A percentile compares a stretch with the other conserved stretches of the same genome.
These are phyloP conservation scores for Mirza zaza DNA, from an alignment of 2,113 vertebrate genomes.

Conservation along the genomic window DNA sequence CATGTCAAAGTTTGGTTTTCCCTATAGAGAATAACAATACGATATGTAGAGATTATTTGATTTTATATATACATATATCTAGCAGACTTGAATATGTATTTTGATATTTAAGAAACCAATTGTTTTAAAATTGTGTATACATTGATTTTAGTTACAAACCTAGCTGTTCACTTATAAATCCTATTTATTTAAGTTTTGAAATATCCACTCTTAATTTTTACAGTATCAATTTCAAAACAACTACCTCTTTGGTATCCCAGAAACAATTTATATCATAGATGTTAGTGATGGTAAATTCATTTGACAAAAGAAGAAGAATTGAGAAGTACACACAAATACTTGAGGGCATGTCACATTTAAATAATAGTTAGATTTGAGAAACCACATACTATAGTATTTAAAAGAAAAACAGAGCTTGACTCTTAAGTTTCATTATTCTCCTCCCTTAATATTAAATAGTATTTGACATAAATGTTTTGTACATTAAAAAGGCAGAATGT, in stretches of 20 bases:
- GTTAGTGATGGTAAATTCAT: background rate
- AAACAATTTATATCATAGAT: background rate
- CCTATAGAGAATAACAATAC: background rate
- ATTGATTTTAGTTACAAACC: background rate
- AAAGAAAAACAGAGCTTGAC: background rate
- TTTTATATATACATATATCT: background rate
- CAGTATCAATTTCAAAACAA: background rate
- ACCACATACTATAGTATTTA: background rate
- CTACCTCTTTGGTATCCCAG: background rate
- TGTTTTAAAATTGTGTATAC: background rate
- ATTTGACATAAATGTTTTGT: background rate
- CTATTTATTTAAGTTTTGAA: conserved; percentile 19
- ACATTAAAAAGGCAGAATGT: background rate
- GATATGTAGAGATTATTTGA: background rate
- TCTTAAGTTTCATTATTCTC: background rate
- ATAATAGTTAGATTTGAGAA: background rate
- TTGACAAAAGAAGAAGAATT: background rate
- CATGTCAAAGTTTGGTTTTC: background rate
- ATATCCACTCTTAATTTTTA: conserved; percentile 10
- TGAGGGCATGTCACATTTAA: background rate
- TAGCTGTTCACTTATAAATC: background rate
- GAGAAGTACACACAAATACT: background rate
- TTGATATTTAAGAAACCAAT: conserved; percentile 24
- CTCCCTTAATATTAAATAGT: background rate
- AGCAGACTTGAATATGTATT: background rate